Conservation (phyloP, 1,140 invertebrate genomes). For the Andricus grossulariae region DNA sequence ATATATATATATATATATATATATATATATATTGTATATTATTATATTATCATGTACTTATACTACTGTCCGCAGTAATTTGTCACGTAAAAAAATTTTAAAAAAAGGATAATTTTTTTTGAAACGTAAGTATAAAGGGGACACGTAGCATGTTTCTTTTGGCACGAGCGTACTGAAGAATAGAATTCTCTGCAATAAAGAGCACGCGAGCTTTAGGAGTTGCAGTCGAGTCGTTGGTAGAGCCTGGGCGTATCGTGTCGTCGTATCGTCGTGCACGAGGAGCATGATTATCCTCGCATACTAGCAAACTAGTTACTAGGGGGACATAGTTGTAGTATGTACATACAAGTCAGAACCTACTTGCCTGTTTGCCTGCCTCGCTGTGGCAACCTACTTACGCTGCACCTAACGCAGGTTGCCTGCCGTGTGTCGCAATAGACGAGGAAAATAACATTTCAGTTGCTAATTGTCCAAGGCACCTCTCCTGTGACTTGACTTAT, state of each 20-base stretch:
- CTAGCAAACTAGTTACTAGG: not conserved
- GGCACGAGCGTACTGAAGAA: slow-evolving; percentile 8
- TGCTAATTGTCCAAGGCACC: slow-evolving; percentile 6
- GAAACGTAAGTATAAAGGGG: too few species aligned
- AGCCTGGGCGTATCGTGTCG: not conserved
- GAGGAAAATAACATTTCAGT: slow-evolving; percentile 13
- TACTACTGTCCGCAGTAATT: too few species aligned
- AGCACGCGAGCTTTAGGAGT: slow-evolving; percentile 3
- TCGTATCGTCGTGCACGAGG: not conserved
- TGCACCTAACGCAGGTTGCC: slow-evolving; percentile 17
- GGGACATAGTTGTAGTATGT: not conserved
- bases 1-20: too few species aligned
- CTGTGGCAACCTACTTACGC: slow-evolving; percentile 55
- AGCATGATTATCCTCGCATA: not conserved
- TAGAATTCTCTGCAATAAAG: slow-evolving; percentile 15
- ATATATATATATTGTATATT: too few species aligned
- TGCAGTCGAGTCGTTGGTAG: not conserved
- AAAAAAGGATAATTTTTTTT: too few species aligned
- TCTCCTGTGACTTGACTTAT: not conserved
- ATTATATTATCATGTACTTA: too few species aligned
- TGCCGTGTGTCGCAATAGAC: slow-evolving; percentile 9
- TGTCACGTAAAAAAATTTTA: too few species aligned
- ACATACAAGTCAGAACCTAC: slow-evolving; percentile 22
- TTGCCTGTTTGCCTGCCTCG: slow-evolving; percentile 36
- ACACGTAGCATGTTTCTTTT: not conserved